phyloP scores from a whole-genome alignment of 2,888 invertebrate genomes.

The Galerucella calmariensis region DNA sequence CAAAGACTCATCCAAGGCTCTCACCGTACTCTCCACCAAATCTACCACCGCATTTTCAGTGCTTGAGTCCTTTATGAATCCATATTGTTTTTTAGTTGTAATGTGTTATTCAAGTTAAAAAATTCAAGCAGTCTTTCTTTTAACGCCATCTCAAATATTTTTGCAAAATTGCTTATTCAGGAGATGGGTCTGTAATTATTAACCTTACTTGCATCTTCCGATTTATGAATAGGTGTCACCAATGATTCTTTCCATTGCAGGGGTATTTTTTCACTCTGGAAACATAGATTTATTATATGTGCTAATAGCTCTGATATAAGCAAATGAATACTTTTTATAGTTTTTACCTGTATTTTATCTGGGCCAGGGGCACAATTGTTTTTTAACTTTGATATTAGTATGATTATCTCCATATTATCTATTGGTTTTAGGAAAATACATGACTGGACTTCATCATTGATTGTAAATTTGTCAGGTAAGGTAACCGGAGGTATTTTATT shows the following conservation, averaged over 20 bases:
- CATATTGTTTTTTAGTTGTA: no score
- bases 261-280: neutral
- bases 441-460: no score
- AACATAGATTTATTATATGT: neutral
- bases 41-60: neutral
- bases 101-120: no score
- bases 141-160: constrained; percentile 13
- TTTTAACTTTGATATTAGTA: no score
- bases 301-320: neutral
- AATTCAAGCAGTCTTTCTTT: neutral
- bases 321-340: no score
- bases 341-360: no score
- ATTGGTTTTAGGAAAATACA: no score
- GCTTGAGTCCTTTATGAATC: no score
- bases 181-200: constrained; percentile 14
- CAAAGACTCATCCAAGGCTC: neutral
- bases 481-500: no score
- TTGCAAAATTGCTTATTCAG: constrained; percentile 11
- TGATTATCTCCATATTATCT: no score
- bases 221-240: neutral
- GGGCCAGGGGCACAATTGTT: no score
- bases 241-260: neutral
- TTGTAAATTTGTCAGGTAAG: no score
- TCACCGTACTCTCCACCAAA: neutral
- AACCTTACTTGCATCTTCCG: neutral